phyloP scores from a whole-genome alignment of 1,140 invertebrate species.

The Melipona quadrifasciata region DNA sequence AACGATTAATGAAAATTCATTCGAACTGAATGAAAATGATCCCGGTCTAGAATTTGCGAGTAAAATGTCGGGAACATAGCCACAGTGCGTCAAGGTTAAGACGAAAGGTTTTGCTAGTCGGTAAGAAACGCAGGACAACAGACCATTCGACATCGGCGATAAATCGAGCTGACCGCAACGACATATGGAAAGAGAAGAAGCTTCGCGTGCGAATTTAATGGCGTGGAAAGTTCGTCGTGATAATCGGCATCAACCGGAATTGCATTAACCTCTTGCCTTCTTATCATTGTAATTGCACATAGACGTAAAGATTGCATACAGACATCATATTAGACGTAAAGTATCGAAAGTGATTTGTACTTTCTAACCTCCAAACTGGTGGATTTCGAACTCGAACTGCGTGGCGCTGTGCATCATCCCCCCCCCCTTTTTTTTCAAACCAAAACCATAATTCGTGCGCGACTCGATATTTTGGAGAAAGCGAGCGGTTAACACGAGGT shows the following conservation, averaged over 20 bases:
- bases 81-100: background rate
- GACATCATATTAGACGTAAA: too few species aligned
- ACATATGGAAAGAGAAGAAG: constrained; percentile 28
- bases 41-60: background rate
- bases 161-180: too few species aligned
- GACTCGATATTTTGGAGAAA: too few species aligned
- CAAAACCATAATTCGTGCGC: too few species aligned
- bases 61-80: background rate
- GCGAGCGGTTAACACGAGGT: too few species aligned
- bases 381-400: too few species aligned
- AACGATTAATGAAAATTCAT: background rate
- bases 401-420: too few species aligned
- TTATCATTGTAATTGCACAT: too few species aligned
- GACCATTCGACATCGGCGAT: background rate
- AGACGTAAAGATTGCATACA: too few species aligned
- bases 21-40: background rate
- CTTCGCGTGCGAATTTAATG: background rate
- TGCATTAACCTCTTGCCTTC: background rate
- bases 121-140: background rate
- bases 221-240: background rate
- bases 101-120: background rate
- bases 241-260: background rate
- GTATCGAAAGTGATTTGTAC: too few species aligned
- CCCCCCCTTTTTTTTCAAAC: too few species aligned
- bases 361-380: too few species aligned